Evolutionary conservation across 2,113 vertebrate genomes (phyloP), one percentile per base, ranked within the genome.

Genomic region (Gasterosteus aculeatus): DNA sequence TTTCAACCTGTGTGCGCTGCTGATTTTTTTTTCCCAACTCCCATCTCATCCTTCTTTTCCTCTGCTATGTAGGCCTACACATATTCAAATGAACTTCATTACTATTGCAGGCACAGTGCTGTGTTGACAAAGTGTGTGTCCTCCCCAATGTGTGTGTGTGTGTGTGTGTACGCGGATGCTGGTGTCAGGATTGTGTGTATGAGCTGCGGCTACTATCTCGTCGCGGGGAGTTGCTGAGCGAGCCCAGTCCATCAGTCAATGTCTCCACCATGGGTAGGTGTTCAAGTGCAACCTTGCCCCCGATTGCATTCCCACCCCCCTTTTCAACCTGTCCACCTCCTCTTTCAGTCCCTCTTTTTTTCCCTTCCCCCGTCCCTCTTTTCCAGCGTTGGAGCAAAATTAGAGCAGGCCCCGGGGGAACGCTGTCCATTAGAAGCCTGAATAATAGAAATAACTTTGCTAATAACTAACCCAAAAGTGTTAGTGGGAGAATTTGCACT

Each of bases 131-230:
- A 91, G 91, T 91, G 89, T 84, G 90, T 83, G 88, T 91, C 87
- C 85, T 84, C 65, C 61, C 69, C 62, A 18, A 57, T 64, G 29
- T 76, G 64, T 77, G 69, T 87, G 70, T 75, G 49, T 82, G 72
- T 65, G 66, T 77, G n/a, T 68, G 74, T 56, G 63, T 63, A 2
- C 1, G 69, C 31, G 72, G 31, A 63, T 79, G 33, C 61, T 42
- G 63, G 26, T 68, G 1, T 42, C 89, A 99, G 97, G 96, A 97
- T 77, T 86, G 94, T 71, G 94, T 94, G 81, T 97, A 98, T 0
- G 96, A 97, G 92, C 95, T 99, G 87, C 95, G 97, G 65, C 93
- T 99, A 42, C 94, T 98, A 90, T 96, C 96, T 88, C 95, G 95
- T 64, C 92, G 92, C 2, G 97, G 95, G 49, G 95, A 94, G 91